Base-by-base conservation (phyloP, 1,140 invertebrate genomes). In the Agraylea sexmaculata region DNA sequence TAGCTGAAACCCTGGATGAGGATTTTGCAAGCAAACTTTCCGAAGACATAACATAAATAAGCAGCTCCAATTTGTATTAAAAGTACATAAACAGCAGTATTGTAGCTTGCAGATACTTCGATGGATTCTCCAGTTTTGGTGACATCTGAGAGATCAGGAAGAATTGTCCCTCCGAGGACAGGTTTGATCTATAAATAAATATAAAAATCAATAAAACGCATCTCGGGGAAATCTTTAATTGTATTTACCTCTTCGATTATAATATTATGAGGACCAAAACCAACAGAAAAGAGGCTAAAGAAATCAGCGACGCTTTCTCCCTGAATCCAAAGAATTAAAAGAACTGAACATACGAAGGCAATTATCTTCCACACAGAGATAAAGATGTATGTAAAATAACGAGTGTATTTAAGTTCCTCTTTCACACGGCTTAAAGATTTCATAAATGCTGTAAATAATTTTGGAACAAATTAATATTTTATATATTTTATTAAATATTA, bases 1-100 rank as follows among this genome's bases (percentile, higher is more conserved):
- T 93, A 96, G 57, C 90, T 92, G 68, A 95, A 93, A 19, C 87
- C 86, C 65, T 96, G 92, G 41, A 95, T 94, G 45, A 92, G 74
- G 52, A 96, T 94, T 67, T 94, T 94, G 66, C 91, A 95, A 12
- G 91, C 87, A 53, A 93, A 94, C 66, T 94, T 93, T 46, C 85
- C 88, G 51, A 92, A 89, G 49, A 92, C 81, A 53, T 93, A 95
- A 50, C 83, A 86, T 19, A 90, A 66, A 55, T 91, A 91, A 4
- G 87, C 78, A 4, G 84, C 76, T 35, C 80, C 66, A 32, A 92
- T 76, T 60, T 91, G 87, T 31, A 91, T 73, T 1, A 92, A 55
- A 20, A 90, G 57, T 0, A 91, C 78, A 53, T 86, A 85, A 18
- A 87, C 66, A 0, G 83, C 74, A 1, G 81, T 80, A 53, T 77